Conservation (phyloP, 2,797 vertebrate genomes). For the Columba guinea region DNA sequence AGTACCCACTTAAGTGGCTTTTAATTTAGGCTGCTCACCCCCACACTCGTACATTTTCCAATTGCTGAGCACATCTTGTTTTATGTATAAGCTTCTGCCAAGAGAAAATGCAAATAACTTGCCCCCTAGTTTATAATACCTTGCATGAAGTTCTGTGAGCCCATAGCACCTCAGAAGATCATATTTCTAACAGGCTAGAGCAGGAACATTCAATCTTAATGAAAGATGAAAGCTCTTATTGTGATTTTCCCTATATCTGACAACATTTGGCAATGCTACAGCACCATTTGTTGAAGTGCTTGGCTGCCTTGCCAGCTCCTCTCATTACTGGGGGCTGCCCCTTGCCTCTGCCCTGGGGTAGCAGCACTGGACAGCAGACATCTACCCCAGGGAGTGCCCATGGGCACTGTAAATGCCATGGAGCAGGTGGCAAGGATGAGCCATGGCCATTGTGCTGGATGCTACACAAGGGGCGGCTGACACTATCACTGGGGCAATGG, state of each 20-base stretch:
- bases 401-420: neutral
- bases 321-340: rapidly evolving
- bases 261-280: neutral
- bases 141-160: neutral
- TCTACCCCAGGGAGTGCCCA: neutral
- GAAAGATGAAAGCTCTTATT: conserved; percentile 29
- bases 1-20: conserved; percentile 59
- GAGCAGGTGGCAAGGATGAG: neutral
- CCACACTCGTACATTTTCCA: neutral
- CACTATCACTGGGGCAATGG: rapidly evolving
- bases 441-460: rapidly evolving
- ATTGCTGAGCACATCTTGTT: neutral
- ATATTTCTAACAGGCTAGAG: neutral
- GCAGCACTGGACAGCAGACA: neutral
- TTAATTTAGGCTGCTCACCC: conserved; percentile 40
- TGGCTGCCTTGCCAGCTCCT: neutral
- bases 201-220: neutral
- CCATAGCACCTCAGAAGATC: neutral
- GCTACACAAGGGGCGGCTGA: neutral
- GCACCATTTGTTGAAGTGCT: neutral
- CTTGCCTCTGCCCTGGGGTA: neutral
- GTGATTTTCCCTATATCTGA: neutral
- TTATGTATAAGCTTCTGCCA: neutral
- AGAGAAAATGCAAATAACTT: neutral
- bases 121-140: neutral